Evolutionary conservation across 2,888 invertebrate genomes (phyloP).

Genomic region (Helicoverpa assulta): DNA sequence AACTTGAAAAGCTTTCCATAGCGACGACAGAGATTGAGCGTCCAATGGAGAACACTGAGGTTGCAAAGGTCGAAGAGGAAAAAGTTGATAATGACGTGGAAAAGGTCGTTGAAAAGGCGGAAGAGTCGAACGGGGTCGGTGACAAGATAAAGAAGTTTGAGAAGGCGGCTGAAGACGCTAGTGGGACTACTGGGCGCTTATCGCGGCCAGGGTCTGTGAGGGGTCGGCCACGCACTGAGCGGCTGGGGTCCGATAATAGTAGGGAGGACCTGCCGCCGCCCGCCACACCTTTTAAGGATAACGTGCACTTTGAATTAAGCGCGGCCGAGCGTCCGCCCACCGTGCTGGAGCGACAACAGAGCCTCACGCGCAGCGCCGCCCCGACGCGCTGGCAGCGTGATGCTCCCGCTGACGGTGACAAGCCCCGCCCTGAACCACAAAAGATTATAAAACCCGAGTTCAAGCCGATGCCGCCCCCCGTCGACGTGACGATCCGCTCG

Average conservation of each 20-base stretch:
- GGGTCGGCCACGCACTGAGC: conserved; percentile 57
- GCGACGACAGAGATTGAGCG: conserved; percentile 40
- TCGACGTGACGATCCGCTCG: conserved; percentile 84
- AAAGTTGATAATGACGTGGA: conserved; percentile 24
- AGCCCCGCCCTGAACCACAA: conserved; percentile 81
- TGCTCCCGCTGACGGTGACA: conserved; percentile 69
- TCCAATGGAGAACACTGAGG: conserved; percentile 26
- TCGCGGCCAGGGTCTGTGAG: conserved; percentile 83
- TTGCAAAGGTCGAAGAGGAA: conserved; percentile 34
- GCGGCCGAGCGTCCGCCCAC: conserved; percentile 44
- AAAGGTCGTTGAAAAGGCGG: conserved; percentile 51
- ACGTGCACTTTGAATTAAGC: conserved; percentile 75
- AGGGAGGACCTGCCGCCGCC: conserved; percentile 79
- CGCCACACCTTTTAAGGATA: conserved; percentile 80
- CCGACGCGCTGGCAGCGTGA: conserved; percentile 78
- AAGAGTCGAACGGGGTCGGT: conserved; percentile 86
- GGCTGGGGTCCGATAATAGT: conserved; percentile 70
- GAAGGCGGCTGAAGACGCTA: conserved; percentile 84
- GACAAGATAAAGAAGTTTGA: conserved; percentile 88
- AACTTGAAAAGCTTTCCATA: conserved; percentile 54
- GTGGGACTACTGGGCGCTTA: conserved; percentile 70
- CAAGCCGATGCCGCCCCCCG: conserved; percentile 82
- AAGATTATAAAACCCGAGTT: conserved; percentile 87
- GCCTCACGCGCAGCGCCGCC: conserved; percentile 64
- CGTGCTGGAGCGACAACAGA: conserved; percentile 72